These are phyloP conservation scores for Asarcornis scutulata DNA, from an alignment of 2,113 vertebrate species.

Conservation along the genomic window DNA sequence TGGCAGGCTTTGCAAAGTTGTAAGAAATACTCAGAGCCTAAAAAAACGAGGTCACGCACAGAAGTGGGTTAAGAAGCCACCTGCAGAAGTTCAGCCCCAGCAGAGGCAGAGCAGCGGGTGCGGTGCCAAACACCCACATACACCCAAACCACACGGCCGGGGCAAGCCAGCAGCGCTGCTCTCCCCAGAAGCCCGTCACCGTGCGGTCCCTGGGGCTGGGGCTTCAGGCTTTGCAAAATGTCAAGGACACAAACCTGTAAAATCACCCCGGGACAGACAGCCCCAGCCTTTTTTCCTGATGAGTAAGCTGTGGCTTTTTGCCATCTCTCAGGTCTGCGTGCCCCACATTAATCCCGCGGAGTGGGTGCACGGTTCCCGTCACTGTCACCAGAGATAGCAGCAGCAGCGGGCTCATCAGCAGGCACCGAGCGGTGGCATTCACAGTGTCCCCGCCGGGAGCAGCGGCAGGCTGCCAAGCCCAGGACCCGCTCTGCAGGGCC, in stretches of 20 bases:
- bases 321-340: neutral
- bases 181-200: neutral
- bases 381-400: neutral
- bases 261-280: fast-evolving
- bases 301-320: fast-evolving
- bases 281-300: neutral
- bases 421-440: neutral
- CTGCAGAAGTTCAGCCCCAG: neutral
- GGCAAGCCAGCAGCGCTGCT: neutral
- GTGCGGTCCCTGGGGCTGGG: fast-evolving
- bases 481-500: neutral
- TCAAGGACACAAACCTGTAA: neutral
- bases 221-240: neutral
- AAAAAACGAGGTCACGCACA: neutral
- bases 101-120: fast-evolving
- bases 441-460: fast-evolving
- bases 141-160: neutral
- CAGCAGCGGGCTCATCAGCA: fast-evolving
- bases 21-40: neutral
- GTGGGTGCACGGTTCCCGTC: neutral
- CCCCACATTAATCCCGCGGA: neutral
- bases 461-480: fast-evolving
- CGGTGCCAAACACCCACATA: fast-evolving
- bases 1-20: neutral
- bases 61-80: neutral